phyloP scores from a whole-genome alignment of 2,113 vertebrate species.

The Apaloderma vittatum region DNA sequence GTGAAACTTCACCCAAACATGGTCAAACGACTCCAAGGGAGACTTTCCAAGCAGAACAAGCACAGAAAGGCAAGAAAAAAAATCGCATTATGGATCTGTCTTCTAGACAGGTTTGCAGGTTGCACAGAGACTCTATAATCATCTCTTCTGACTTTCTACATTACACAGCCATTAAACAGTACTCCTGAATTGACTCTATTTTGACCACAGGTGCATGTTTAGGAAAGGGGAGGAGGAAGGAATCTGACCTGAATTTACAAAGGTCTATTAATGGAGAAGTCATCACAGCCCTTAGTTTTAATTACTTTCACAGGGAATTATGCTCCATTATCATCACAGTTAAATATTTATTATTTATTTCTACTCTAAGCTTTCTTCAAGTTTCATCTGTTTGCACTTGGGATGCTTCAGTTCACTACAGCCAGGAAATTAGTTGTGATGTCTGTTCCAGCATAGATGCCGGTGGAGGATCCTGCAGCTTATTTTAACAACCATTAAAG shows the following conservation, averaged over 20 bases:
- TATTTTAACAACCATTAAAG: not conserved
- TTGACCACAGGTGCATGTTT: not conserved
- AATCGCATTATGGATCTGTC: not conserved
- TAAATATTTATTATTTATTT: conserved; percentile 12
- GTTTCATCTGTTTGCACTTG: not conserved
- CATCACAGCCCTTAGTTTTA: not conserved
- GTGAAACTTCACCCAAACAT: conserved; percentile 54
- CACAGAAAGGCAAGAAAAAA: not conserved
- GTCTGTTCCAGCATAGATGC: not conserved
- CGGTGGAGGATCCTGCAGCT: not conserved
- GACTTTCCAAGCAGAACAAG: not conserved
- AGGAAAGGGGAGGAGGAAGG: not conserved
- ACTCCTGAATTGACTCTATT: not conserved
- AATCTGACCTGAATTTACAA: conserved; percentile 16
- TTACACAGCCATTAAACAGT: not conserved
- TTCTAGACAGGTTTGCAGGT: not conserved
- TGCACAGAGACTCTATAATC: not conserved
- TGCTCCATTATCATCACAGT: not conserved
- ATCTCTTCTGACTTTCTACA: not conserved
- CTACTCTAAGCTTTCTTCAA: not conserved
- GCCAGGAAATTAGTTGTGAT: not conserved
- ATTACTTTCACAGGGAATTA: conserved; percentile 12
- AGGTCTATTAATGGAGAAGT: not conserved
- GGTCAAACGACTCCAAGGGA: conserved; percentile 10
- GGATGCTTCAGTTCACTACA: not conserved